Percentiles rank a stretch among this genome's conserved stretches.
Evolutionary conservation across 2,888 invertebrate genomes (phyloP).

Genomic region (Falcaria lacertinaria): DNA sequence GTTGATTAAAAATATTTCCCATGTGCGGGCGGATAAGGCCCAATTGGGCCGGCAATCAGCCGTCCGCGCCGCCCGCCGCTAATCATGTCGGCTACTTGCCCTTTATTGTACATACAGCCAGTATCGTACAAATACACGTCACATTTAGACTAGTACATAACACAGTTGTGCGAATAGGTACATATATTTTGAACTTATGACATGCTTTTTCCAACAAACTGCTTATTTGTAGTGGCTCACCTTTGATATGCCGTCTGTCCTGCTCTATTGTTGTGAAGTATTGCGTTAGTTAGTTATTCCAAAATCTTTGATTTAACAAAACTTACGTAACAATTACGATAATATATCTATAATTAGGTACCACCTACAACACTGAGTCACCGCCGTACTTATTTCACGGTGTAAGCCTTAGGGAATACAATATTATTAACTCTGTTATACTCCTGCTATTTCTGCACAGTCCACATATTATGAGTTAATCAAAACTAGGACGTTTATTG

Average conservation of each 20-base stretch:
- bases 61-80: conserved; percentile 58
- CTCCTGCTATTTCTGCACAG: neutral
- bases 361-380: neutral
- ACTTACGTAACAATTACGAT: no score
- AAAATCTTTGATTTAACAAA: no score
- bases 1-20: conserved; percentile 82
- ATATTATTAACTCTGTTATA: neutral
- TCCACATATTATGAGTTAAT: neutral
- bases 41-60: conserved; percentile 79
- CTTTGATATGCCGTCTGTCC: no score
- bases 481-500: neutral
- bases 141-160: no score
- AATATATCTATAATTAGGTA: no score
- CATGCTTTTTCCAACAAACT: no score
- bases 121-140: neutral
- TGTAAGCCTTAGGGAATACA: neutral
- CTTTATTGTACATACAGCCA: conserved; percentile 37
- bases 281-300: no score
- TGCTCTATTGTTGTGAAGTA: no score
- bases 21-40: conserved; percentile 79
- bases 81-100: conserved; percentile 59
- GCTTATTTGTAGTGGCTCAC: no score
- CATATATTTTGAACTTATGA: no score
- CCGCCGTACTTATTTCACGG: neutral
- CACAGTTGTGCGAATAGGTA: no score